phyloP scores from a whole-genome alignment of 2,888 invertebrate species.

The Mellilla xanthometata region DNA sequence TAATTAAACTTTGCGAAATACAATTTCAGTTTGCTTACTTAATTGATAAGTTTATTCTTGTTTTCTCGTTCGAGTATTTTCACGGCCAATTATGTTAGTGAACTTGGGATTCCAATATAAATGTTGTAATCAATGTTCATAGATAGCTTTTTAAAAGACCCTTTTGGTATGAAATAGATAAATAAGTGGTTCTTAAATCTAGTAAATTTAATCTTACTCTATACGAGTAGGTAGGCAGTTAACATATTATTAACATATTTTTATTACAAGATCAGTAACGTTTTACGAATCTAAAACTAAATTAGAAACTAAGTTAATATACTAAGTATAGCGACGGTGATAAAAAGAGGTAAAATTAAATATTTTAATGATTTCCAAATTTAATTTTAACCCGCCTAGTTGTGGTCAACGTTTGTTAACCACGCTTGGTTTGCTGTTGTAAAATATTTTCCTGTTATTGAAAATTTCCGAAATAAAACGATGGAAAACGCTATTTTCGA shows the following conservation, averaged over 20 bases:
- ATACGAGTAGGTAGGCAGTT: too few relatives aligned
- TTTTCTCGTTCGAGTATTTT: neutral
- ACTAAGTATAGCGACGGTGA: too few relatives aligned
- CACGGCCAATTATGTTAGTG: too few relatives aligned
- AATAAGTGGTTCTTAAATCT: too few relatives aligned
- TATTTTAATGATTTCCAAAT: slow-evolving; percentile 1
- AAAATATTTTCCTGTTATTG: slow-evolving; percentile 8
- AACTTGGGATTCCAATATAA: too few relatives aligned
- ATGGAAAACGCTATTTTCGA: neutral
- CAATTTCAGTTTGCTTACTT: slow-evolving; percentile 9
- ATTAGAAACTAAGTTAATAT: too few relatives aligned
- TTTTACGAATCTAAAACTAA: neutral
- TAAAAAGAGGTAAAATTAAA: neutral
- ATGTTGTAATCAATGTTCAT: too few relatives aligned
- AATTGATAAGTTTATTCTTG: slow-evolving; percentile 1
- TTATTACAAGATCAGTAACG: too few relatives aligned
- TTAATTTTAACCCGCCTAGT: slow-evolving; percentile 1
- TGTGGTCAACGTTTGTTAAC: slow-evolving; percentile 15
- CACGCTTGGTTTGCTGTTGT: slow-evolving; percentile 8
- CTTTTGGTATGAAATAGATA: too few relatives aligned
- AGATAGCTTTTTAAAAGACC: too few relatives aligned
- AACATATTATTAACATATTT: too few relatives aligned
- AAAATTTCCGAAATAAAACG: neutral
- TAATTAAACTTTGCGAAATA: slow-evolving; percentile 13
- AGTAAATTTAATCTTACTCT: too few relatives aligned